phyloP scores from a whole-genome alignment of 2,888 invertebrate species.

The Heliconius hortense region DNA sequence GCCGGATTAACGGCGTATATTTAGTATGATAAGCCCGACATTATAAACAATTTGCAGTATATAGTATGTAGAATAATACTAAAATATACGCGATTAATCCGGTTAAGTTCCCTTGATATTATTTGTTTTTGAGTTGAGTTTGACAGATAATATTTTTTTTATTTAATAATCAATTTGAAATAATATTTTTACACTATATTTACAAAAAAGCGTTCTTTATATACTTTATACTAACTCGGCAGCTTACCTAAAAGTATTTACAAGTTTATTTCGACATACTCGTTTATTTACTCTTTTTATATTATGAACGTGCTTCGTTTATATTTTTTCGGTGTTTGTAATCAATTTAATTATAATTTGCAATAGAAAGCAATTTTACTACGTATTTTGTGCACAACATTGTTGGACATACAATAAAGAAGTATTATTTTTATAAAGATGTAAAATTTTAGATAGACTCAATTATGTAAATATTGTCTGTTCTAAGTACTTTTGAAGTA shows the following conservation, averaged over 20 bases:
- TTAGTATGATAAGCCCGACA: too few species aligned
- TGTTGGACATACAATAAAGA: not conserved
- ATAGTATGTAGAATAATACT: not conserved
- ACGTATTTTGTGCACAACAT: not conserved
- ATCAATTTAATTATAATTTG: constrained; percentile 27
- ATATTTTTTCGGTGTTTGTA: constrained; percentile 21
- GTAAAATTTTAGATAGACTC: not conserved
- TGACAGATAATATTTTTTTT: constrained; percentile 20
- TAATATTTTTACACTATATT: constrained; percentile 30
- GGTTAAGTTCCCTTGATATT: constrained; percentile 18
- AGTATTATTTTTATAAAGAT: constrained; percentile 2
- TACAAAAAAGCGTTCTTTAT: constrained; percentile 26
- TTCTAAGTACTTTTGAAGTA: not conserved
- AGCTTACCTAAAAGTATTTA: constrained; percentile 34
- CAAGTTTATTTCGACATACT: constrained; percentile 20
- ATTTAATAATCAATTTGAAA: constrained; percentile 16
- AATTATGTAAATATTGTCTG: constrained; percentile 7
- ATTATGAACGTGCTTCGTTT: constrained; percentile 6
- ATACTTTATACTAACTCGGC: constrained; percentile 31
- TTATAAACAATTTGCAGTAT: too few species aligned
- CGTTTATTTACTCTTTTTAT: constrained; percentile 15
- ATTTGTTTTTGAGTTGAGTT: constrained; percentile 29
- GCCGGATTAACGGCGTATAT: too few species aligned
- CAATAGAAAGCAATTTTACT: not conserved
- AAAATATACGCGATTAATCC: not conserved